Evolutionary conservation across 1,140 invertebrate genomes (phyloP), one percentile per base, ranked within the genome.

Genomic region (Leptonema lineaticorne): DNA sequence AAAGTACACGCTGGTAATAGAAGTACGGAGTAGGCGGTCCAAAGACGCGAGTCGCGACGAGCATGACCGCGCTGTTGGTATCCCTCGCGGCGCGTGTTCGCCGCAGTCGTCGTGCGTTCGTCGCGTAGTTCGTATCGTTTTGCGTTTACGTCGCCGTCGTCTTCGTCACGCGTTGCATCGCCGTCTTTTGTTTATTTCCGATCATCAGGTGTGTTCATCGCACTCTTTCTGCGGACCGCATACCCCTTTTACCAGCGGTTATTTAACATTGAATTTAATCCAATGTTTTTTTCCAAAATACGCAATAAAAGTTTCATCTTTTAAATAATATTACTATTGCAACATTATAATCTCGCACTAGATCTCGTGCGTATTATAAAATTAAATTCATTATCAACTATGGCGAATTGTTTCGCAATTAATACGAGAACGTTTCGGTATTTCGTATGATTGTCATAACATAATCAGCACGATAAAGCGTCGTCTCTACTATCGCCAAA

Each of bases 81-180:
- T 45, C 37, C 37, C 37, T 14, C n/a, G 9, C n/a, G 24, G 37
- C 20, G 60, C 45, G 62, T 37, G 45, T 37, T 46, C 7, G 16
- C 62, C 62, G 62, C 62, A 64, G 62, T 64, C 45, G 29, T 16
- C 37, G 62, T 33, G 20, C 45, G 27, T 29, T 28, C 4, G 18
- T 28, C 62, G 62, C 28, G 46, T 24, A 24, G 62, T 1, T 24
- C 18, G 62, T 18, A 26, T 50, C 60, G 60, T 45, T 16, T 16
- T 16, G 11, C 18, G 5, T 22, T n/a, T 6, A 27, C 6, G 4
- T 9, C 56, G 14, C 33, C 8, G 20, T 20, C 56, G 1, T 1
- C 48, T 5, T 22, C 48, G 48, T 18, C 56, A 29, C n/a, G 11
- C 57, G n/a, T 16, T 29, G 6, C 57, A 11, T 22, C 22, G 7